phyloP scores from a whole-genome alignment of 2,888 invertebrate species.

The Heterodera filipjevi region DNA sequence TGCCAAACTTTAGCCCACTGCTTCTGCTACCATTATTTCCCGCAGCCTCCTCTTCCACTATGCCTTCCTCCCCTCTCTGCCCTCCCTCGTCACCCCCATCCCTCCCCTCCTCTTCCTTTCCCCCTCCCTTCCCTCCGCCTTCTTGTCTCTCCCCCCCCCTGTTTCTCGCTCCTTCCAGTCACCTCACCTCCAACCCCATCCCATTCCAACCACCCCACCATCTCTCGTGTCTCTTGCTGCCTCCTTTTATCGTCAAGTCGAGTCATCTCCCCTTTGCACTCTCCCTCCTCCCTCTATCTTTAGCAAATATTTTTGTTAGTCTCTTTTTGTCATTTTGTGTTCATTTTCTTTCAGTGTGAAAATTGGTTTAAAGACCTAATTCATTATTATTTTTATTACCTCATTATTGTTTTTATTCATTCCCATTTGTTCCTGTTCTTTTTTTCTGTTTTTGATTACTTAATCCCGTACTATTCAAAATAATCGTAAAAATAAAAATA shows the following conservation, averaged over 20 bases:
- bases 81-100: not conserved
- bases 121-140: not conserved
- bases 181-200: not conserved
- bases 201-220: not conserved
- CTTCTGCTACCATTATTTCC: too few relatives aligned
- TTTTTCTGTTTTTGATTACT: not conserved
- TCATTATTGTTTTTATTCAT: slow-evolving; percentile 11
- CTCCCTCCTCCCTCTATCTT: not conserved
- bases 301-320: not conserved
- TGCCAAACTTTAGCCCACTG: not conserved
- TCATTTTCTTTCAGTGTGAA: not conserved
- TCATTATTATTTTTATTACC: not conserved
- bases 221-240: not conserved
- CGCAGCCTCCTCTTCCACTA: too few relatives aligned
- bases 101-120: not conserved
- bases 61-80: too few relatives aligned
- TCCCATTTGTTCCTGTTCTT: not conserved
- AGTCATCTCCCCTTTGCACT: not conserved
- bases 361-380: not conserved
- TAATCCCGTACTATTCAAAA: too few relatives aligned
- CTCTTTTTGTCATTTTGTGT: not conserved
- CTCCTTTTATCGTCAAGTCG: not conserved
- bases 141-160: not conserved
- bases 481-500: too few relatives aligned
- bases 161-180: not conserved